Evolutionary conservation across 2,113 vertebrate species (phyloP), one percentile per base, ranked within the genome.

Genomic region (Onychostruthus taczanowskii): DNA sequence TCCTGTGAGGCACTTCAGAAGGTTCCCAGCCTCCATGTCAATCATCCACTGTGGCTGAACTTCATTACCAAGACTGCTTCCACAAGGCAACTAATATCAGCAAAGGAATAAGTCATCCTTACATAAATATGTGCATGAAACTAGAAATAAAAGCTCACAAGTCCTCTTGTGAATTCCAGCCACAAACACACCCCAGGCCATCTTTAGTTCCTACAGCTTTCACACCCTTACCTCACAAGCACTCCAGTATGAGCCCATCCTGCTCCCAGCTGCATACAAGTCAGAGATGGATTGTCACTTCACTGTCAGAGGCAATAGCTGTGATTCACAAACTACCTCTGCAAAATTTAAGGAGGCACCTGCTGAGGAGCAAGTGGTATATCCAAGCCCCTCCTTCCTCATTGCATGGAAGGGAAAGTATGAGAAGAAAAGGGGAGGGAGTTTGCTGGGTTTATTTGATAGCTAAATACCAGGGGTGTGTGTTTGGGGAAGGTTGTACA

Each of bases 201-300:
- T 20, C 59, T 76, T 73, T 37, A 79, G 12, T 26, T 89, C 62
- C 62, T 72, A 47, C 39, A 87, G 20, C 35, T 89, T 55, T 39
- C 4, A 1, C 11, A 15, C 2, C 18, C 93, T 73, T 94, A 96
- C 96, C 94, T 95, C 74, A n/a, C 0, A 0, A 89, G 53, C 41
- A 35, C 96, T 97, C 95, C 94, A 95, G 43, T 89, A 58, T 5
- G 94, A 95, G 75, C 91, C 96, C 96, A 97, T 97, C 2, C 24
- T 85, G 62, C 77, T 93, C 44, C 49, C 69, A 87, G 58, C 41
- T 61, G 49, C 53, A 66, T 41, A 37, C 37, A 87, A 73, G 58
- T 43, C 49, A 46, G 77, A 22, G 19, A 43, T 0, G 1, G 30
- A 30, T 63, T 56, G 13, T 15, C 74, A 49, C 61, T 63, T 61